These are phyloP conservation scores for Hippopotamyrus pictus DNA, from an alignment of 2,797 vertebrate species.

Conservation along the genomic window DNA sequence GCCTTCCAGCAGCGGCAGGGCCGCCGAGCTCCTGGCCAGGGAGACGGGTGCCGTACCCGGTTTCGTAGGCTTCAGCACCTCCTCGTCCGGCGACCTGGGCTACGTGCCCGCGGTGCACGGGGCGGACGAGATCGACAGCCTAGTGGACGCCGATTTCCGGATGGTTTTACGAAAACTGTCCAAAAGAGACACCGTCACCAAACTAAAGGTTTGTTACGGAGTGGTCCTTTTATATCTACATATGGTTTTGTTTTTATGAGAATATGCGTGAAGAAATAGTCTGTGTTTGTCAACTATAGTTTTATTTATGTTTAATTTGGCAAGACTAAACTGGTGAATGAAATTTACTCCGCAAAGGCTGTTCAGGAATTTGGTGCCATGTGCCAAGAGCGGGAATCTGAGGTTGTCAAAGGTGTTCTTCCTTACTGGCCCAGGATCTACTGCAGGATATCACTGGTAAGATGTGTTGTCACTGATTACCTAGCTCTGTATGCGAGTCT, in stretches of 20 bases:
- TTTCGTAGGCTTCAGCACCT: conserved; percentile 84
- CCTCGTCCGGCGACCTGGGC: conserved; percentile 71
- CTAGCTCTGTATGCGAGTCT: neutral
- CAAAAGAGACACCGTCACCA: conserved; percentile 87
- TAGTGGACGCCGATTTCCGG: conserved; percentile 92
- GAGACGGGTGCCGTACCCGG: conserved; percentile 86
- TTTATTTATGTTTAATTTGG: neutral
- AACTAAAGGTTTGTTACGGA: conserved; percentile 71
- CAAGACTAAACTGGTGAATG: neutral
- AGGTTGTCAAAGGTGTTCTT: conserved; percentile 88
- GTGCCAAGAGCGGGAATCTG: conserved; percentile 86
- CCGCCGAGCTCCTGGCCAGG: conserved; percentile 85
- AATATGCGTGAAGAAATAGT: neutral
- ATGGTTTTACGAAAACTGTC: conserved; percentile 91
- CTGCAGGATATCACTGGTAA: conserved; percentile 90
- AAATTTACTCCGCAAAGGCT: conserved; percentile 62
- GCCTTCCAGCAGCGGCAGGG: conserved; percentile 92
- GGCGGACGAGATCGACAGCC: conserved; percentile 88
- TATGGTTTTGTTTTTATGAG: neutral
- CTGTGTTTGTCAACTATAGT: neutral
- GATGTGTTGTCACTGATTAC: conserved; percentile 26
- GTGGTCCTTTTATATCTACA: neutral
- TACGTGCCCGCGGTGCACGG: conserved; percentile 93
- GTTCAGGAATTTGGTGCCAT: conserved; percentile 92
- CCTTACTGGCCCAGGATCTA: conserved; percentile 97